These are phyloP conservation scores for Eulemur rufifrons DNA, from an alignment of 2,113 vertebrate genomes.

Conservation along the genomic window DNA sequence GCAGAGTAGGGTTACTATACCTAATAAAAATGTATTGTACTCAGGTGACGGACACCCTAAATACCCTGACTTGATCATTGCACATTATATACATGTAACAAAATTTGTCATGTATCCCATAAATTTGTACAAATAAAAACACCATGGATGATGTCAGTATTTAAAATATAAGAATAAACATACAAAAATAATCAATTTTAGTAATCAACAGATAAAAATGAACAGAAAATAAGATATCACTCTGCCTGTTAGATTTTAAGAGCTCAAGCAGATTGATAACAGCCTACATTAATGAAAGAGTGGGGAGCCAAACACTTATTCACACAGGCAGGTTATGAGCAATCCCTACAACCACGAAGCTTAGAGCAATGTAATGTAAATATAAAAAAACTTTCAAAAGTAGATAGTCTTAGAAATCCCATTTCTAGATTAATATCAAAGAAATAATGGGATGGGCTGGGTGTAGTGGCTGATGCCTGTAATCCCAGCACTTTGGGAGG, in stretches of 20 bases:
- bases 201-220: not conserved
- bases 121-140: not conserved
- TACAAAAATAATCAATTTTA: not conserved
- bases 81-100: too few species aligned
- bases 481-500: too few species aligned
- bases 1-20: too few species aligned
- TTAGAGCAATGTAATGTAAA: not conserved
- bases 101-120: too few species aligned
- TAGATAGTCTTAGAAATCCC: not conserved
- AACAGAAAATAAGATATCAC: not conserved
- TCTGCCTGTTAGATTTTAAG: not conserved
- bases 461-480: too few species aligned
- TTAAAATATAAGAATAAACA: slow-evolving; percentile 18
- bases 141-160: not conserved
- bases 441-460: not conserved
- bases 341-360: not conserved
- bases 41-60: too few species aligned
- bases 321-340: not conserved
- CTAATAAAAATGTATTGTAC: too few species aligned
- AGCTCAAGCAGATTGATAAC: not conserved
- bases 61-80: too few species aligned
- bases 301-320: not conserved
- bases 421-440: not conserved
- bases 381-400: not conserved
- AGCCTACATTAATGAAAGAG: not conserved